Conservation (phyloP, 1,140 invertebrate species). For the Trichonephila clavata region DNA sequence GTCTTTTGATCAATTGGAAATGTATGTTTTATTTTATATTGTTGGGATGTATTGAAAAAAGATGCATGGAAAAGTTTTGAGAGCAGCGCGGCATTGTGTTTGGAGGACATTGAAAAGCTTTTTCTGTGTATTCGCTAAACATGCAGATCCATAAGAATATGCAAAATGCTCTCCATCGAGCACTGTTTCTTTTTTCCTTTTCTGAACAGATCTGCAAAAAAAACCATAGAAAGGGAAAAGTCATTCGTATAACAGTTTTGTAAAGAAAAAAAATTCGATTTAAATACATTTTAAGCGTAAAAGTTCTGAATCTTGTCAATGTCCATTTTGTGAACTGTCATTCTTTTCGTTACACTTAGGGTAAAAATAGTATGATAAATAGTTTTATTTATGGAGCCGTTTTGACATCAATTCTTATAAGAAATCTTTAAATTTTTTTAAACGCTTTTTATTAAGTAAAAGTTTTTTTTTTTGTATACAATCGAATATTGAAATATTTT, state of each 20-base stretch:
- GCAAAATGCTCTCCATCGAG: background rate
- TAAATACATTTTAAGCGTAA: background rate
- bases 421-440: no score
- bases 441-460: no score
- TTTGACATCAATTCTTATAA: background rate
- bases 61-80: slow-evolving; percentile 23
- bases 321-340: background rate
- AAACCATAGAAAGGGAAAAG: background rate
- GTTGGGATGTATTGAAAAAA: background rate
- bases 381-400: background rate
- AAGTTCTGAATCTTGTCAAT: background rate
- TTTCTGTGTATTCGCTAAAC: slow-evolving; percentile 17
- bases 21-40: slow-evolving; percentile 41
- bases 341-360: background rate
- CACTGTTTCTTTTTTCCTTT: background rate
- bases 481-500: no score
- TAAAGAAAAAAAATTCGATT: background rate
- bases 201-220: background rate
- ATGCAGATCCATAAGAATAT: slow-evolving; percentile 20
- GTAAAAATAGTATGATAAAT: background rate
- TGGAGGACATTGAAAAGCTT: background rate
- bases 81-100: slow-evolving; percentile 12
- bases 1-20: slow-evolving; percentile 43
- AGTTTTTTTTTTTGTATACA: no score
- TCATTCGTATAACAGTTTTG: background rate